Evolutionary conservation across 2,888 invertebrate species (phyloP), one percentile per base, ranked within the genome.

Genomic region (Tachystola acroxantha): DNA sequence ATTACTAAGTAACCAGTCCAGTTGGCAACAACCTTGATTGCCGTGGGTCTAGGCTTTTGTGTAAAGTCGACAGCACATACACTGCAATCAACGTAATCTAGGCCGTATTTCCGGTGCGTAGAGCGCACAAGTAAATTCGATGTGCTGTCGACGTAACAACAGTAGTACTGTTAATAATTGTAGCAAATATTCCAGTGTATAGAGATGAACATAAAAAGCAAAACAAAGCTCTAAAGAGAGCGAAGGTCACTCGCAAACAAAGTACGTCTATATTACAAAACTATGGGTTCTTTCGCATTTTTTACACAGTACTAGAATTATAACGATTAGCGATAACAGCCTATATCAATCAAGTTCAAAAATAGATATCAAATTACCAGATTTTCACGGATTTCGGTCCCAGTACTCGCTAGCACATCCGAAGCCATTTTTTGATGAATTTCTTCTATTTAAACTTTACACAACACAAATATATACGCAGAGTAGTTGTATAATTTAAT

Each of bases 341-440:
- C 9, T 7, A 20, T 10, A 27, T 20, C 20, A 25, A 7, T 31
- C 16, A 32, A 20, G 24, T 11, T 7, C 3, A 6, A 38, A 33
- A 19, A 37, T 20, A 25, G 25, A 41, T 28, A 38, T 19, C 37
- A 41, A 54, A 42, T 68, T 73, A 85, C 85, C 78, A 85, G 74
- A 65, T 85, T 84, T 40, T 85, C 85, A 13, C 85, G 73, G 49
- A 85, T 74, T 63, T 78, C 75, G 36, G 49, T 61, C 30, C 66
- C 70, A 37, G 72, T 48, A 50, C 50, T 63, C 34, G 59, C 43
- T 49, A 84, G 45, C 31, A 72, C 55, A 32, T 82, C 85, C 31
- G 80, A 55, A 53, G 75, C 56, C 85, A 85, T 85, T 56, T 50
- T 50, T 11, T 16, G 30, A 31, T 20, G 31, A n/a, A 26, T 31